Base-by-base conservation (phyloP, 2,113 vertebrate species). In the Stercorarius parasiticus region DNA sequence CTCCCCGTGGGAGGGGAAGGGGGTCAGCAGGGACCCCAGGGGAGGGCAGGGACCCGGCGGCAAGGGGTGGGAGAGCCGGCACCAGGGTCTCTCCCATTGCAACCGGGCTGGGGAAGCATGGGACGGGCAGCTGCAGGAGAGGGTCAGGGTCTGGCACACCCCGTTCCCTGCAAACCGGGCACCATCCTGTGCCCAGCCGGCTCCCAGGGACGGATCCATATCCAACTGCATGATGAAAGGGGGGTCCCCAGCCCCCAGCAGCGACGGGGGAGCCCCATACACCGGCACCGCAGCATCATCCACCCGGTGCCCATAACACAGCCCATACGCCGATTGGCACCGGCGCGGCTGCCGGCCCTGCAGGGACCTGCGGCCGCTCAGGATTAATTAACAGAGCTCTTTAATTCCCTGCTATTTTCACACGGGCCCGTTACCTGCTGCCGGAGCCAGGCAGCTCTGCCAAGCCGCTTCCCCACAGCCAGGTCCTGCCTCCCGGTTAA, bases 61-160 rank as follows among this genome's bases (percentile, higher is more conserved):
- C 0, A 0, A 18, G 29, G 67, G 30, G 11, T 21, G 23, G 26
- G 40, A 70, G 55, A 52, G 43, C 4, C 0, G 0, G 49, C 15
- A 30, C 2, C 2, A 1, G 15, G 11, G 9, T 30, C 22, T 32
- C 16, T 43, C 32, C 65, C 27, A 1, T 7, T 1, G 49, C 15
- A 10, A 11, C 14, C 1, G 0, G n/a, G 29, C 18, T 2, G 1
- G 40, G 59, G 47, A 61, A 74, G 38, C 1, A 2, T 0, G 14
- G 82, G 34, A n/a, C 7, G 26, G 12, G 52, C 0, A 0, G 76
- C 45, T 25, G 42, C 0, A 1, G 36, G 70, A 78, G n/a, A 45
- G 62, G 38, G 25, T 0, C 4, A 9, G 87, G 84, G 52, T 59
- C 64, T 30, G 55, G 34, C 2, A 6, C 22, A 52, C 50, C n/a